Base-by-base conservation (phyloP, 2,113 vertebrate genomes). In the Brachyistius frenatus region DNA sequence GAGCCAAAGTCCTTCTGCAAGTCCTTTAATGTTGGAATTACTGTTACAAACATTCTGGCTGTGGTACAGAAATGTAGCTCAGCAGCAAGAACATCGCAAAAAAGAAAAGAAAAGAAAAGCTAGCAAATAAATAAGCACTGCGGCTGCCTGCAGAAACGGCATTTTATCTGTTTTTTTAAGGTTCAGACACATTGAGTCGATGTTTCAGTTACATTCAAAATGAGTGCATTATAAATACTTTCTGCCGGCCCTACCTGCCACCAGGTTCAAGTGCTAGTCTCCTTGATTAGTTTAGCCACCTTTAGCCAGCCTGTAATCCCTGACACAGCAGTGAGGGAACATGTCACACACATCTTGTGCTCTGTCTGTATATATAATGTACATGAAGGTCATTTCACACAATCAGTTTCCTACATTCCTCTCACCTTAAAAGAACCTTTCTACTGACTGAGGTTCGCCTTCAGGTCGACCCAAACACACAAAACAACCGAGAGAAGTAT, bases 21-120 rank as follows among this genome's bases (percentile, higher is more conserved):
- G 80, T 95, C 90, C 89, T 97, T 98, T 97, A 96, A 96, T 96
- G 94, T 94, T 93, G 94, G 94, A 95, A 96, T 95, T 92, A 91
- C 89, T 95, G 93, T 95, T 95, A 96, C 95, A 96, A 95, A 97
- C 95, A 94, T 96, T 87, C 95, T 95, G 90, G 88, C 94, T 95
- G 93, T 90, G 93, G 95, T 95, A 95, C 95, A 94, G 94, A 92
- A 94, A 95, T 93, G 91, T 90, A 94, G 92, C 95, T 96, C 94
- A 93, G 92, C 87, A 94, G 94, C 93, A 93, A 95, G 92, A 94
- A 94, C 94, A 95, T 95, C 95, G 95, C 93, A 52, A 50, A 50
- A 49, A 49, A 49, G 2, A 49, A 49, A 49, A 49, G 14, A 11
- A 49, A 49, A 89, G 95, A 89, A 84, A 73, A 95, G 92, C 92